Conservation (phyloP, 2,888 invertebrate genomes). For the Oligia latruncula region DNA sequence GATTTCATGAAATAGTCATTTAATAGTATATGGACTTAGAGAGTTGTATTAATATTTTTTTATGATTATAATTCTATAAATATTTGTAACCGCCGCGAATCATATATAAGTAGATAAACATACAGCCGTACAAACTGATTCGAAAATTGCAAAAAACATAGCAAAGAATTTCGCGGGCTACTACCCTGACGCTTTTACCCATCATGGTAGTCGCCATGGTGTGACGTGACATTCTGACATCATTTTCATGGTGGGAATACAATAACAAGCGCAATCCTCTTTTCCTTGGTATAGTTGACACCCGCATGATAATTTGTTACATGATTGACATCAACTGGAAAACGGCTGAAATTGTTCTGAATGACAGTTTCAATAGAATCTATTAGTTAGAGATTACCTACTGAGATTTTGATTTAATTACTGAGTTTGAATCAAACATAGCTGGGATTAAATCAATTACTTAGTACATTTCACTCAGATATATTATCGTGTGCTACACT, state of each 20-base stretch:
- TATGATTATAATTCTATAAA: no score
- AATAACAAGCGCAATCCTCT: background rate
- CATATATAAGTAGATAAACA: no score
- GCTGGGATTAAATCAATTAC: background rate
- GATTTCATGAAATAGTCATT: no score
- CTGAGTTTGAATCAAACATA: background rate
- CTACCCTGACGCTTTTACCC: no score
- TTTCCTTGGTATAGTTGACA: constrained; percentile 13
- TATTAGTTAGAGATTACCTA: background rate
- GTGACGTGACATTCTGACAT: background rate
- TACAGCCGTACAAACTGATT: no score
- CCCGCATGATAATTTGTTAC: background rate
- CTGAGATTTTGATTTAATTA: background rate
- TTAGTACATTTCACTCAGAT: background rate
- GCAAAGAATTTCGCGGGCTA: no score
- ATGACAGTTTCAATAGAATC: background rate
- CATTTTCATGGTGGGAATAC: background rate
- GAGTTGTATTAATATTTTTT: no score
- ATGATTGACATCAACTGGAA: constrained; percentile 12
- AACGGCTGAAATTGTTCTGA: background rate
- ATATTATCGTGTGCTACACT: no score
- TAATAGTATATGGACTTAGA: no score
- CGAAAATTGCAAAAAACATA: no score
- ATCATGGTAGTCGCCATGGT: background rate
- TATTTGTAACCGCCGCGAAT: no score